Evolutionary conservation across 2,113 vertebrate genomes (phyloP), one percentile per base, ranked within the genome.

Genomic region (Felis chaus): DNA sequence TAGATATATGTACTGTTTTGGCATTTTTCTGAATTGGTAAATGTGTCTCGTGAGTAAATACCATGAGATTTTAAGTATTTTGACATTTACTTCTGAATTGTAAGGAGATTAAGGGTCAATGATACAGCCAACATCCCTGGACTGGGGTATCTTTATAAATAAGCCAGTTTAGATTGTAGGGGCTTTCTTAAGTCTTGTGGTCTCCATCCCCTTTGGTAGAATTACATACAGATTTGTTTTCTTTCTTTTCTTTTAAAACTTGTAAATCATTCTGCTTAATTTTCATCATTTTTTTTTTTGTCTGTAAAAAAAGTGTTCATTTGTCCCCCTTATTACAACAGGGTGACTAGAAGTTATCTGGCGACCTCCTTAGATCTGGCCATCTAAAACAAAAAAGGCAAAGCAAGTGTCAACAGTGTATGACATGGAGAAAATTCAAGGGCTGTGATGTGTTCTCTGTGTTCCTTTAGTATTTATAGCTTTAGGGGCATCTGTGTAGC

Each of bases 31-130:
- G 61, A 66, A 82, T 69, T 31, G 83, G n/a, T 31, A 83, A 78
- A 65, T 66, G 45, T 41, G 10, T 94, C 93, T 96, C 68, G 73
- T 91, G 50, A 95, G 78, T 84, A 90, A 95, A 82, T 53, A 95
- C 9, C 15, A 68, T 23, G 50, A 39, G 33, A 55, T 33, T 82
- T 87, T 50, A 41, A 73, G 33, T 63, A 92, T 74, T 84, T 88
- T 93, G 63, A 87, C 82, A 66, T 78, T 50, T 82, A 65, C 41
- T 86, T 92, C 25, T 78, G 61, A 96, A 82, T 14, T 65, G n/a
- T 86, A 82, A 69, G 33, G 18, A 41, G 31, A 66, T 25, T 55
- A 93, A 82, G 5, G 57, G 39, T 61, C 45, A 76, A 45, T 69
- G 14, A 33, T 66, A 18, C 1, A 87, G 48, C 27, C 57, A 71